Conservation (phyloP, 1,140 invertebrate species). For the Catajapyx aquilonaris region DNA sequence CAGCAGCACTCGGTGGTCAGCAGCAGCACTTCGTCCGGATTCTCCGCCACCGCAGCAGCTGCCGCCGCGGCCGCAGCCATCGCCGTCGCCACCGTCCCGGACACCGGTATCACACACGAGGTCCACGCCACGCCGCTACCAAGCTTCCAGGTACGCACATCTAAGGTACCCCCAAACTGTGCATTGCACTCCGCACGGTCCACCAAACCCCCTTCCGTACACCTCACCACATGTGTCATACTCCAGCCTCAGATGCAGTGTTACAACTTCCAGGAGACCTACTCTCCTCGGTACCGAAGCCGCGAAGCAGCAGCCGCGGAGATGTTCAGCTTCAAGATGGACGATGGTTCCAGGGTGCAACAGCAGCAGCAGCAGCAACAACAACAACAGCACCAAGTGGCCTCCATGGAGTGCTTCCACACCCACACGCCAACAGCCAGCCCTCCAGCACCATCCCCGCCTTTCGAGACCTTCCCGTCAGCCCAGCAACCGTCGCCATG, state of each 20-base stretch:
- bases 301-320: conserved; percentile 1
- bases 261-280: no score
- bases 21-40: conserved; percentile 9
- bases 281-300: conserved; percentile 39
- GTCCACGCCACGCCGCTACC: conserved; percentile 39
- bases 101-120: conserved; percentile 13
- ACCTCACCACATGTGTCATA: no score
- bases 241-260: no score
- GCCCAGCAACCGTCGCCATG: conserved; percentile 3
- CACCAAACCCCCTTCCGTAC: no score
- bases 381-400: no score
- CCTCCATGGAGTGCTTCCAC: no score
- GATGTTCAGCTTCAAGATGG: conserved; percentile 54
- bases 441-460: conserved; percentile 27
- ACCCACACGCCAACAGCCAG: conserved; percentile 13
- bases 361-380: conserved; percentile 23
- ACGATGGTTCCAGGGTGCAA: conserved; percentile 53
- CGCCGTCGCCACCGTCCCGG: conserved; percentile 9
- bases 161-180: no score
- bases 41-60: conserved; percentile 10
- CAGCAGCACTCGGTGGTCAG: conserved; percentile 8
- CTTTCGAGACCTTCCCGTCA: conserved; percentile 1
- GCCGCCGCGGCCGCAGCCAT: conserved; percentile 11
- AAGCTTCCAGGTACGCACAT: no score
- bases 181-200: no score